Evolutionary conservation across 2,797 vertebrate species (phyloP).

Genomic region (Pygocentrus nattereri): DNA sequence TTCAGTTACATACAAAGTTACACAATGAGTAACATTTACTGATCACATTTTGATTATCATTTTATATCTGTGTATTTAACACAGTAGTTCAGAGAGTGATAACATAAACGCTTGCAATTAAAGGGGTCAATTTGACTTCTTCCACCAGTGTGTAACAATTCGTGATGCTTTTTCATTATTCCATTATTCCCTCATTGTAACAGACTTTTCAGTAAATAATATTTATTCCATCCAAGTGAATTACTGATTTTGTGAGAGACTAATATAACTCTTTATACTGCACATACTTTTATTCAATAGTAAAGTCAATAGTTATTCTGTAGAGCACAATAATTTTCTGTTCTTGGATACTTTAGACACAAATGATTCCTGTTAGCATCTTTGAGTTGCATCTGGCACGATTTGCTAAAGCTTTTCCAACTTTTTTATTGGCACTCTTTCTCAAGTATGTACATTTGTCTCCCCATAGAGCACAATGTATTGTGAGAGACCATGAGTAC

Average conservation of each 20-base stretch:
- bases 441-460: slow-evolving; percentile 1
- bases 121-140: neutral
- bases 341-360: neutral
- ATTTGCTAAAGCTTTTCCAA: neutral
- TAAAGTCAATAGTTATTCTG: neutral
- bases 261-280: neutral
- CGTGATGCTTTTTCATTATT: neutral
- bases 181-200: neutral
- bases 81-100: neutral
- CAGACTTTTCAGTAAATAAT: neutral
- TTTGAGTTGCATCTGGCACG: neutral
- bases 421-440: slow-evolving; percentile 1
- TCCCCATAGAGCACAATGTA: neutral
- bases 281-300: neutral
- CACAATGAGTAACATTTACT: too few relatives aligned
- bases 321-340: neutral
- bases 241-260: neutral
- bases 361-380: slow-evolving; percentile 19
- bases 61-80: too few relatives aligned
- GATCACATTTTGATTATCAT: too few relatives aligned
- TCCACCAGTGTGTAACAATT: neutral
- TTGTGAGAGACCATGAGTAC: neutral
- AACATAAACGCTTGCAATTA: neutral
- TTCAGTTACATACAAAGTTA: neutral
- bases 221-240: neutral